Evolutionary conservation across 2,797 vertebrate species (phyloP), one percentile per base, ranked within the genome.

Genomic region (Falco cherrug): DNA sequence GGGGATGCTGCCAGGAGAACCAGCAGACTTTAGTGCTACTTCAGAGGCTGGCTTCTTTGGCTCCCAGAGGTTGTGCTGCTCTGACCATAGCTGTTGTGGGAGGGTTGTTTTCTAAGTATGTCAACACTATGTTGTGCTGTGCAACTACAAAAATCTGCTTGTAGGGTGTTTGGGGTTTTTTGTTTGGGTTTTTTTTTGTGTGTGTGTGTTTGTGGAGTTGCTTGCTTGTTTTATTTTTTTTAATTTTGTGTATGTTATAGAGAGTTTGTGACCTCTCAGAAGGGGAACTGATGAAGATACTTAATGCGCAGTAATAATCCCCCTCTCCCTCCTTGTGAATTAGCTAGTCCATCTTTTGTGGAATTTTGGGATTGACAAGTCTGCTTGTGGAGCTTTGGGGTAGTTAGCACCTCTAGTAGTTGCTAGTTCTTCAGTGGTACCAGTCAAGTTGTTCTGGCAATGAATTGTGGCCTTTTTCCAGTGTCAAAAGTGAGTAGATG

Each of bases 11-110:
- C 29, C 25, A 71, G 60, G 67, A 59, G 26, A 41, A 24, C 60
- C 25, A 74, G 28, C 31, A 81, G 51, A 11, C 25, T 75, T 50
- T 6, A 54, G 29, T 57, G 22, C 16, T 70, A 4, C 16, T 85
- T 54, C 4, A 69, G 37, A n/a, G 76, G 3, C 29, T 79, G 59
- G 45, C 51, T 39, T n/a, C 20, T 35, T 33, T 82, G 63, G 18
- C n/a, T 76, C 24, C 25, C 54, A 59, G 53, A 63, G 37, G 15
- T 64, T 77, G 6, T 75, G 37, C 19, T 68, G 35, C 39, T 89
- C 29, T 74, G 17, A 43, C n/a, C 1, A 1, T 45, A n/a, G 21
- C 75, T 76, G 10, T 57, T 68, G 37, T 0, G 0, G 31, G 53
- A 43, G 26, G 12, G 10, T 57, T 21, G 28, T 63, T 83, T 83